Evolutionary conservation across 2,113 vertebrate genomes (phyloP), one percentile per base, ranked within the genome.

Genomic region (Echinops telfairi): DNA sequence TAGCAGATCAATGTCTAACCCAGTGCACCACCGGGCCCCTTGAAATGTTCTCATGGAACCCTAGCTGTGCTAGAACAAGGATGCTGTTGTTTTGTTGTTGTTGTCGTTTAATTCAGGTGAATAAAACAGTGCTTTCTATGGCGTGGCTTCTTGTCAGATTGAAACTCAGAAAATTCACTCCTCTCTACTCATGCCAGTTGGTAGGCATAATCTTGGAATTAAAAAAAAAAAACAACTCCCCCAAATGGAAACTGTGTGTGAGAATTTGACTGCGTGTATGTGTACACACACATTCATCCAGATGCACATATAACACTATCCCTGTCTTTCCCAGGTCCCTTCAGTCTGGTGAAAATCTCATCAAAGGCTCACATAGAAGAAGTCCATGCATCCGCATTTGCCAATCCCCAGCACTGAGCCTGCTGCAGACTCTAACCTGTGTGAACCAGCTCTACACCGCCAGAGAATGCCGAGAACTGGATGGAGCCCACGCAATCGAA

Each of bases 401-500:
- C 23, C 40, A n/a, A 53, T 70, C 16, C 1, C 43, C 20, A n/a
- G 94, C 38, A 38, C n/a, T 71, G 79, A 87, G 82, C 17, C 0
- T 17, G 73, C n/a, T 12, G 27, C 57, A 25, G 70, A 20, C 1
- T 8, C 0, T 20, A 71, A 77, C 58, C 83, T 79, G 83, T 92
- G 58, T 57, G 33, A 22, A 36, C 77, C 92, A 88, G 76, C 43
- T 40, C 90, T 33, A 33, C 25, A 31, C 70, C 27, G 25, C 53
- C 68, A 83, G 43, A 62, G 40, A 88, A 20, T 0, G 47, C 9
- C 47, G 47, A 53, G 47, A 53, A 53, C 12, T 10, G 47, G 47
- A 53, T 81, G 47, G 40, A 89, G 66, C 76, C 40, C 87, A 20
- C 62, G 81, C 76, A 47, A 92, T 77, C 84, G 95, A 86, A 93